These are phyloP conservation scores for Conops quadrifasciatus DNA, from an alignment of 2,888 invertebrate species.

Conservation along the genomic window DNA sequence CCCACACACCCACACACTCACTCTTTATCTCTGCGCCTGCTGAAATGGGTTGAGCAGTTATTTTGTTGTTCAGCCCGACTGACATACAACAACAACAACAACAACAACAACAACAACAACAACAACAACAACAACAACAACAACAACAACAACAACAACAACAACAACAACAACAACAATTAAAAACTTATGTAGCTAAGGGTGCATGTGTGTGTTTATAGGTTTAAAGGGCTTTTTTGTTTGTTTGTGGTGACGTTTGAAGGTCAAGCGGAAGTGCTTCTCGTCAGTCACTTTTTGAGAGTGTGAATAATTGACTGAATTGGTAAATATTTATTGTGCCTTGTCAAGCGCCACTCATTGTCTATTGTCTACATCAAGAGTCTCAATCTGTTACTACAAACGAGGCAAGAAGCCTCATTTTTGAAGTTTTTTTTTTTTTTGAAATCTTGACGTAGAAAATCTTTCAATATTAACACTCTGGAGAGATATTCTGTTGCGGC, in stretches of 20 bases:
- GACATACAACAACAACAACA: not conserved
- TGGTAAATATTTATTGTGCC: not conserved
- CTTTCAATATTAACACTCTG: too few relatives aligned
- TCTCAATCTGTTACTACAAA: too few relatives aligned
- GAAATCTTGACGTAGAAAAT: too few relatives aligned
- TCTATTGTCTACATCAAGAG: not conserved
- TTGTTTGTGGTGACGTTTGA: not conserved
- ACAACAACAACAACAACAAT: slow-evolving; percentile 1
- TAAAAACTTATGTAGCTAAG: not conserved
- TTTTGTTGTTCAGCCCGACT: not conserved
- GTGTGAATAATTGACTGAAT: not conserved
- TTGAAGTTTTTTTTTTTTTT: too few relatives aligned
- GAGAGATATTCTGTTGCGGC: too few relatives aligned
- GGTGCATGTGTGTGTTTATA: too few relatives aligned
- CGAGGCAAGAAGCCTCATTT: too few relatives aligned
- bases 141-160: not conserved
- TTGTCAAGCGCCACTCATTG: not conserved
- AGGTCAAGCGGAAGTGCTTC: not conserved
- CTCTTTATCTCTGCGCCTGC: not conserved
- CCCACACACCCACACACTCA: not conserved
- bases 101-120: not conserved
- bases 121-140: slow-evolving; percentile 7
- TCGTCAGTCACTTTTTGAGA: not conserved
- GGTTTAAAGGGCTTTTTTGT: not conserved
- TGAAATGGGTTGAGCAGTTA: not conserved